Evolutionary conservation across 2,888 invertebrate genomes (phyloP), one percentile per base, ranked within the genome.

Genomic region (Lucinisca nassula): DNA sequence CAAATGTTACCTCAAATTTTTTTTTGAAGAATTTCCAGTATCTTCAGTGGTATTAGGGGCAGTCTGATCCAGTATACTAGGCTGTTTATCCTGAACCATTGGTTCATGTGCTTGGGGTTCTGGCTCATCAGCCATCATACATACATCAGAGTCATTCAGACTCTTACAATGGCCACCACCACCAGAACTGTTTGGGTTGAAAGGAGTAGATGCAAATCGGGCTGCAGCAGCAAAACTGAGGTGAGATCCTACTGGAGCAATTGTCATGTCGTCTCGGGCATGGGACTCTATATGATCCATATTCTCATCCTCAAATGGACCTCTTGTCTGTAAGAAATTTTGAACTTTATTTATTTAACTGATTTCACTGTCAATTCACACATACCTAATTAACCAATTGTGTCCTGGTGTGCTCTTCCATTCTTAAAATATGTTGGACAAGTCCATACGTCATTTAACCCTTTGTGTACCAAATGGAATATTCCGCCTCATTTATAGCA

Each of bases 151-250:
- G 27, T 24, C 35, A 32, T 84, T 45, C 32, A 84, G 51, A 40
- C 67, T 51, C n/a, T 55, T 67, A 3, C 67, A 21, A 1, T 6
- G 32, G 8, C 67, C 58, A 14, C 35, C 70, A n/a, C 80, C 82
- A 61, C 88, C 89, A 30, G 89, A 85, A 1, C 61, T 77, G 32
- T 89, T 86, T 17, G 90, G 84, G 40, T 92, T 92, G 80, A 93
- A 95, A 12, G 95, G 95, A n/a, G 95, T 95, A 0, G 95, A 95
- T 1, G 94, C 94, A 77, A 93, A 79, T n/a, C 88, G 90, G 21
- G 95, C 94, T n/a, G 94, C 91, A 4, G 90, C 91, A 21, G 93
- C 93, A 86, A 94, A 95, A 78, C 94, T 95, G 32, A 91, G 92
- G 49, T 94, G 94, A n/a, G 94, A 94, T n/a, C 94, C 93, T 0